Conservation (phyloP, 2,113 vertebrate genomes). For the Himantopus leucocephalus region DNA sequence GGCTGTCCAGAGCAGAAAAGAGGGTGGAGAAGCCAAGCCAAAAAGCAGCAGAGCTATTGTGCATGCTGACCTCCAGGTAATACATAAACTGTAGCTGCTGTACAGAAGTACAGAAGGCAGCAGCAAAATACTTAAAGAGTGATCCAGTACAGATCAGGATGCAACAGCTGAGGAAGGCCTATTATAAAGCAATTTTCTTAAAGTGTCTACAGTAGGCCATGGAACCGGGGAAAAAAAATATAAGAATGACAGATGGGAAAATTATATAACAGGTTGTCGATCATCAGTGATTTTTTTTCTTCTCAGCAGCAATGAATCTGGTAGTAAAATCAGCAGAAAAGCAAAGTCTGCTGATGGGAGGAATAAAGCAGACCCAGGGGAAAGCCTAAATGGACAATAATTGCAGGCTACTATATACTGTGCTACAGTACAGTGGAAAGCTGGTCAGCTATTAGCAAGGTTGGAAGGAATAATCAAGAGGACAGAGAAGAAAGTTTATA, state of each 20-base stretch:
- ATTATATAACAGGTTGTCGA: slow-evolving; percentile 31
- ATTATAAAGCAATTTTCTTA: not conserved
- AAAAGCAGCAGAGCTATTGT: not conserved
- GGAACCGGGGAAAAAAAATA: not conserved
- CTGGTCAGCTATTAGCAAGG: slow-evolving; percentile 74
- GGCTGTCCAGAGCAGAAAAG: not conserved
- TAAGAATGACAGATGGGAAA: not conserved
- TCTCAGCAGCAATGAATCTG: slow-evolving; percentile 63
- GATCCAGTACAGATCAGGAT: not conserved
- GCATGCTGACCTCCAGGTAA: not conserved
- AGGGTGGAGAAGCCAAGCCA: not conserved
- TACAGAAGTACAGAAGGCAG: not conserved
- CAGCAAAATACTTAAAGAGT: not conserved
- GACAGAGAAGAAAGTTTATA: slow-evolving; percentile 52
- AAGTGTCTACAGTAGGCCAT: not conserved
- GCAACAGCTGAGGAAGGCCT: not conserved
- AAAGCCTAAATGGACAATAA: slow-evolving; percentile 81
- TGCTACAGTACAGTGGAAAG: slow-evolving; percentile 71
- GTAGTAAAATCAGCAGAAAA: slow-evolving; percentile 76
- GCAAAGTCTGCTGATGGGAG: not conserved
- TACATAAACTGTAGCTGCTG: not conserved
- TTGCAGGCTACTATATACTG: slow-evolving; percentile 79
- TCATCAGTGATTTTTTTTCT: not conserved
- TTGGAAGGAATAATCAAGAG: slow-evolving; percentile 71
- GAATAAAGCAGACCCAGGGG: slow-evolving; percentile 76